Evolutionary conservation across 2,888 invertebrate genomes (phyloP).

Genomic region (Dryocosmus kuriphilus): DNA sequence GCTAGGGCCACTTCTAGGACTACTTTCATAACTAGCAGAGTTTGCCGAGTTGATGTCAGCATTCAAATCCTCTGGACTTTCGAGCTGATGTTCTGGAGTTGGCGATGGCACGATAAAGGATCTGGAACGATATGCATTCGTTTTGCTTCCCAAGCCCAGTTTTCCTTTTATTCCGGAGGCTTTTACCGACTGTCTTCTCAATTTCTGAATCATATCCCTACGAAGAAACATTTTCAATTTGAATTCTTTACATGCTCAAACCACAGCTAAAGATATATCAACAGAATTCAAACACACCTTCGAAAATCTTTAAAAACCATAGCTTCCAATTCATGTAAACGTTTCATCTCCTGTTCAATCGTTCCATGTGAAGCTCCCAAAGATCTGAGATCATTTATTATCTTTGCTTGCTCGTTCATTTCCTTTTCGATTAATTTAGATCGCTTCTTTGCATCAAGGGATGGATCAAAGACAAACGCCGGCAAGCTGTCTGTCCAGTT

Average conservation of each 20-base stretch:
- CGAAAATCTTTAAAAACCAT: constrained; percentile 96
- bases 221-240: constrained; percentile 50
- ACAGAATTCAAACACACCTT: constrained; percentile 77
- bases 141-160: constrained; percentile 83
- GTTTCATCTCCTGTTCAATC: constrained; percentile 94
- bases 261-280: not conserved
- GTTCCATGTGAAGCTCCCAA: constrained; percentile 93
- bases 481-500: constrained; percentile 88
- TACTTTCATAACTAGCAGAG: constrained; percentile 85
- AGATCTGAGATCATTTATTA: constrained; percentile 93
- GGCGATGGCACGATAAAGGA: constrained; percentile 87
- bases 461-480: constrained; percentile 89
- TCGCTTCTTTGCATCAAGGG: constrained; percentile 88
- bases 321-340: constrained; percentile 95
- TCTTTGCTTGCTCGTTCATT: constrained; percentile 98
- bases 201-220: constrained; percentile 95
- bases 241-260: not conserved
- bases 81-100: constrained; percentile 81
- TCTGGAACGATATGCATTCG: constrained; percentile 85
- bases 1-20: constrained; percentile 85
- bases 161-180: constrained; percentile 89
- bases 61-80: constrained; percentile 76
- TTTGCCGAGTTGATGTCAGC: constrained; percentile 75
- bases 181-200: constrained; percentile 90
- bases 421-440: constrained; percentile 97